phyloP scores from a whole-genome alignment of 2,797 vertebrate genomes.

The Macrochelys suwanniensis region DNA sequence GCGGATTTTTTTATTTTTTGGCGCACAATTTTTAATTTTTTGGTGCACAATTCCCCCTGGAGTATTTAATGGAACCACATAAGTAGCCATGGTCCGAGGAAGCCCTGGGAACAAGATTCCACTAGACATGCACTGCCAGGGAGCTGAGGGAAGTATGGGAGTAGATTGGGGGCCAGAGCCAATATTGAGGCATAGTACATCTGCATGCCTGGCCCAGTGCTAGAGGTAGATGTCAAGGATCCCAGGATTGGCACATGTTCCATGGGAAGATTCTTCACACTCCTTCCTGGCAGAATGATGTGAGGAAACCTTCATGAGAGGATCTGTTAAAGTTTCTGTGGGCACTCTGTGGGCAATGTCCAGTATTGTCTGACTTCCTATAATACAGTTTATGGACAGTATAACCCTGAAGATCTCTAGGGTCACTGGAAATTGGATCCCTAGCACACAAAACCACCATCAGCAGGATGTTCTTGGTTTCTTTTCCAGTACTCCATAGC shows the following conservation, averaged over 20 bases:
- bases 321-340: not conserved
- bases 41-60: no score
- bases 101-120: not conserved
- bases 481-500: constrained; percentile 52
- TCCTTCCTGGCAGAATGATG: constrained; percentile 16
- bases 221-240: not conserved
- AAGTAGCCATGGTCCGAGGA: not conserved
- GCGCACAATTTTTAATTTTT: no score
- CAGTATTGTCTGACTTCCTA: not conserved
- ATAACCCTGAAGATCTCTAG: constrained; percentile 37
- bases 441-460: constrained; percentile 37
- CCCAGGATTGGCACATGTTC: constrained; percentile 25
- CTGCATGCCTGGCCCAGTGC: not conserved
- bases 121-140: not conserved
- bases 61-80: not conserved
- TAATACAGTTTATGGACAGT: not conserved
- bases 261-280: not conserved
- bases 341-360: not conserved
- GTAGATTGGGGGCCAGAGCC: not conserved
- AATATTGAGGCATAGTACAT: not conserved
- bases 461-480: constrained; percentile 38
- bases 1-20: no score
- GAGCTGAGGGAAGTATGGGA: not conserved
- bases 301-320: not conserved
- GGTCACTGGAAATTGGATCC: constrained; percentile 7